Conservation (phyloP, 2,888 invertebrate genomes). For the Aphodius sticticus region DNA sequence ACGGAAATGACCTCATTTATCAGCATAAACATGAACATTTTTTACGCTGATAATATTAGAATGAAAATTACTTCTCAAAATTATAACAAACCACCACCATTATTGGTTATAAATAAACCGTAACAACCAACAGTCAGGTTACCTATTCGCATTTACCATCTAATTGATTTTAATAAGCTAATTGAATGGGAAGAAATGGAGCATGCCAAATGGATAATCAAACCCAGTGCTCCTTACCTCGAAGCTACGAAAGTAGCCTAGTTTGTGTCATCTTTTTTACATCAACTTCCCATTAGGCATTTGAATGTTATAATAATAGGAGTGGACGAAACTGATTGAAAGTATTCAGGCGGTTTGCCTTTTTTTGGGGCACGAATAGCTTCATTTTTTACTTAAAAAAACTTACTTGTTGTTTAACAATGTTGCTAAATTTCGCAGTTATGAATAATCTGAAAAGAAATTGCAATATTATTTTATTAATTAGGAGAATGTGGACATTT, state of each 20-base stretch:
- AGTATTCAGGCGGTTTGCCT: background rate
- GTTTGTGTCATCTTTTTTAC: background rate
- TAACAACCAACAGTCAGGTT: background rate
- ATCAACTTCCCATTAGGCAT: background rate
- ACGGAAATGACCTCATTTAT: too few species aligned
- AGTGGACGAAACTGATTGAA: background rate
- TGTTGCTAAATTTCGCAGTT: too few species aligned
- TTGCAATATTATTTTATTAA: too few species aligned
- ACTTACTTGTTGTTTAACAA: too few species aligned
- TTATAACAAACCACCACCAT: too few species aligned
- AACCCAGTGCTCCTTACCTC: background rate
- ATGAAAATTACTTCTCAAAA: too few species aligned
- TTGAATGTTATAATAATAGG: background rate
- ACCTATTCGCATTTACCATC: background rate
- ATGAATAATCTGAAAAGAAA: too few species aligned
- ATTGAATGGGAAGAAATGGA: background rate
- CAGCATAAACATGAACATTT: too few species aligned
- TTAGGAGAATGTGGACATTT: too few species aligned
- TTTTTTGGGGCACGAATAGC: background rate
- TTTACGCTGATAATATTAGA: too few species aligned
- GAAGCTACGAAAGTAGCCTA: background rate
- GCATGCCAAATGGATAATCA: background rate
- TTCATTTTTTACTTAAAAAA: too few species aligned
- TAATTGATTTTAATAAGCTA: background rate
- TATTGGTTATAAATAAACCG: background rate